Evolutionary conservation across 1,140 invertebrate genomes (phyloP), one percentile per base, ranked within the genome.

Genomic region (Mercenaria mercenaria): DNA sequence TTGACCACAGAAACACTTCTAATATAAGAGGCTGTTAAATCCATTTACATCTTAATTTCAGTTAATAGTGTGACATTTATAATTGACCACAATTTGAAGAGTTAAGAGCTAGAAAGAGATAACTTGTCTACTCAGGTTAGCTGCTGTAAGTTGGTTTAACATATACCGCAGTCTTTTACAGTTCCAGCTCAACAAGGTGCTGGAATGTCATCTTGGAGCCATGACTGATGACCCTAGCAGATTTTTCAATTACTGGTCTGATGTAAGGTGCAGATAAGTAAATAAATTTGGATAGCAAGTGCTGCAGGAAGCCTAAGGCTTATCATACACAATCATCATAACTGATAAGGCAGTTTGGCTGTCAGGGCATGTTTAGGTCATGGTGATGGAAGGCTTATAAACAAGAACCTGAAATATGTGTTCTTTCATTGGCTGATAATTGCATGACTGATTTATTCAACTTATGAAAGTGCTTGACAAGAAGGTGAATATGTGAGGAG

Each of bases 201-300:
- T n/a, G 52, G 52, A 67, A 37, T 67, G 61, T 67, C 61, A 29
- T 32, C 29, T 15, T 67, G 61, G 61, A 20, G 61, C 61, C 61
- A 67, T 34, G 29, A 67, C 11, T 29, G 61, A 67, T 67, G 61
- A n/a, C 26, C 29, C 23, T 8, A 20, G 39, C 67, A 72, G 67
- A 39, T 37, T 72, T 72, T 72, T 72, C 67, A 72, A 29, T 72
- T 72, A 72, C 34, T 18, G 26, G 3, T 29, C 34, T 72, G 67
- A 72, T 72, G 67, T 72, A 72, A 72, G n/a, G 34, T 37, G 29
- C 15, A 72, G 67, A 72, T 72, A 72, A 72, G 67, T 39, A 72
- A 72, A 72, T 72, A 37, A 37, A 37, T 64, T 26, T 64, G n/a
- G 59, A 64, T 29, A 29, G 59, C 29, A 29, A 41, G 43, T 39